Evolutionary conservation across 2,113 vertebrate species (phyloP).

Genomic region (Calidris pygmaea): DNA sequence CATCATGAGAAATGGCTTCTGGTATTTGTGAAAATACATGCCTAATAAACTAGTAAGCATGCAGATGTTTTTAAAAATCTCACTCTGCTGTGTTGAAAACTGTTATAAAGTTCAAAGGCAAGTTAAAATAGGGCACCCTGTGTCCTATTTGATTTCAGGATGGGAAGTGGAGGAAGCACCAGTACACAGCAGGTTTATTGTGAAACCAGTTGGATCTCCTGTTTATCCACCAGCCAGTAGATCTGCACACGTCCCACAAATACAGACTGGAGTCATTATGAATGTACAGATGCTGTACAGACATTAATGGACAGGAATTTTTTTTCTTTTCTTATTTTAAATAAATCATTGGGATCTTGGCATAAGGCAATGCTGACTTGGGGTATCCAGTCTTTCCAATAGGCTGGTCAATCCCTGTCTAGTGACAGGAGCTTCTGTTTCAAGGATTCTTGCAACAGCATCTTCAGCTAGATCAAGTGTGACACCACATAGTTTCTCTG

Average conservation of each 20-base stretch:
- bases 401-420: not conserved
- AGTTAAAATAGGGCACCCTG: not conserved
- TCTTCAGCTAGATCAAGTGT: not conserved
- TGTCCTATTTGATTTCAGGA: not conserved
- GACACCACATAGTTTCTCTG: not conserved
- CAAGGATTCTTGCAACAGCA: not conserved
- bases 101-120: not conserved
- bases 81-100: not conserved
- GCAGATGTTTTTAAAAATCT: not conserved
- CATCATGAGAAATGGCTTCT: not conserved
- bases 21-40: not conserved
- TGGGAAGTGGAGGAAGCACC: not conserved
- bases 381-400: accelerated
- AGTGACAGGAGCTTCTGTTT: not conserved
- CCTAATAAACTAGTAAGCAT: not conserved
- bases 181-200: accelerated
- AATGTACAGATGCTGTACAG: not conserved
- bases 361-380: accelerated
- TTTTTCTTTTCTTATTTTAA: not conserved
- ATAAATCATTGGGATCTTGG: not conserved
- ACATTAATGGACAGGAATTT: not conserved
- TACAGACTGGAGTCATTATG: not conserved
- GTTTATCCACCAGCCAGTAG: not conserved
- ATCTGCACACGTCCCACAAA: not conserved
- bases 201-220: not conserved